Evolutionary conservation across 2,113 vertebrate species (phyloP), one percentile per base, ranked within the genome.

Genomic region (Notothenia rossii): DNA sequence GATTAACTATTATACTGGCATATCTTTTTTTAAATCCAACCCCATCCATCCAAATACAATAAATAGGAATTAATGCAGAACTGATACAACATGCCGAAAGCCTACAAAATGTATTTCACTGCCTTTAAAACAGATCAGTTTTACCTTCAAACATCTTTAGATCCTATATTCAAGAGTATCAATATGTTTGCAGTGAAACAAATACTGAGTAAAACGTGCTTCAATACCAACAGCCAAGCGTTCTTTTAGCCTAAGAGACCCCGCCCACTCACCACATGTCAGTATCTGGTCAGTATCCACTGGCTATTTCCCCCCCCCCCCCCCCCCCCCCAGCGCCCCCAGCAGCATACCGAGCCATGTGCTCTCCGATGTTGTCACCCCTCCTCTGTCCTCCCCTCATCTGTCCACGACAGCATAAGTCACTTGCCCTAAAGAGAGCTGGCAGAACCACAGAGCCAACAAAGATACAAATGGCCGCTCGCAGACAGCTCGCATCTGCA

Each of bases 381-480:
- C 49, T 36, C 29, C 70, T 55, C 78, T 3, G 18, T 82, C 79
- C 64, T 25, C 48, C 64, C 53, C 49, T 45, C 40, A 70, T 59
- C 78, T 3, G 18, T 82, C 79, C 65, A 46, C 66, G 68, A 51
- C 40, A 79, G 43, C 72, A 14, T 71, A 49, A 70, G 58, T 79
- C 64, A 72, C 66, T 77, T 68, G 54, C 50, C 70, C 77, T 83
- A 65, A 82, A 81, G 71, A 81, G 63, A 80, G 70, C 81, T 73
- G 69, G 78, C 83, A 81, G 70, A 79, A 74, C 72, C 46, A 89
- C 78, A 87, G 68, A 33, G 25, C 85, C 75, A 84, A 85, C 71
- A 84, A 85, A 86, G 68, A 88, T 63, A 92, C 85, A 91, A 92
- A 91, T 83, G 81, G 60, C 75, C 60, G 11, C 64, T 70, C 45